phyloP scores from a whole-genome alignment of 2,888 invertebrate genomes.

The Poecilobothrus nobilitatus region DNA sequence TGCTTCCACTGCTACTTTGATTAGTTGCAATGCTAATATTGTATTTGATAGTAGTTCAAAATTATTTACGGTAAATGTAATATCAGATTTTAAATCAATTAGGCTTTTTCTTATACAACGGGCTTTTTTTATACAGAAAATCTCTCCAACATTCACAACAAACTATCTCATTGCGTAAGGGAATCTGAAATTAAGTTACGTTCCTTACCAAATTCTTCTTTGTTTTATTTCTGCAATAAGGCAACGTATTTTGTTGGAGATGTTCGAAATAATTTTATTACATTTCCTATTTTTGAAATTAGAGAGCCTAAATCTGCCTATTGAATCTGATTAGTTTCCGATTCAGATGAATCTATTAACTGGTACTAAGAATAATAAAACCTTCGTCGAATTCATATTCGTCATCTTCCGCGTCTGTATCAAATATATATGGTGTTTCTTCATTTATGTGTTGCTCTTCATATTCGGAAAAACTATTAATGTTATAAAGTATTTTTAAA shows the following conservation, averaged over 20 bases:
- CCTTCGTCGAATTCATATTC: background rate
- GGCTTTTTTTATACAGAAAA: no score
- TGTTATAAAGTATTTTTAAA: no score
- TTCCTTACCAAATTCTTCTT: constrained; percentile 17
- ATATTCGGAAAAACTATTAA: constrained; percentile 1
- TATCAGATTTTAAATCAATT: no score
- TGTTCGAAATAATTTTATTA: constrained; percentile 10
- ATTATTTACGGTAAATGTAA: no score
- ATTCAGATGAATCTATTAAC: background rate
- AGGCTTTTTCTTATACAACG: no score
- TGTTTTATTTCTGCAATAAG: constrained; percentile 18
- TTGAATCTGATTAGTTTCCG: background rate
- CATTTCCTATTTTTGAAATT: background rate
- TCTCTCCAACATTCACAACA: constrained; percentile 13
- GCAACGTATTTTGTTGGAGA: constrained; percentile 11
- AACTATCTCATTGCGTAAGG: constrained; percentile 21
- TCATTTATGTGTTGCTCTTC: background rate
- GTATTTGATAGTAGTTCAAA: no score
- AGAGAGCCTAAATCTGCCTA: background rate
- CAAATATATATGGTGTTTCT: background rate
- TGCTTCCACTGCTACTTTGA: no score
- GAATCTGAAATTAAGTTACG: constrained; percentile 18
- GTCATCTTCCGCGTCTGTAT: background rate
- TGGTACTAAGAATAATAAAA: background rate
- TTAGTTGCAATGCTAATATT: no score